Evolutionary conservation across 2,797 vertebrate species (phyloP).

Genomic region (Pelodytes ibericus): DNA sequence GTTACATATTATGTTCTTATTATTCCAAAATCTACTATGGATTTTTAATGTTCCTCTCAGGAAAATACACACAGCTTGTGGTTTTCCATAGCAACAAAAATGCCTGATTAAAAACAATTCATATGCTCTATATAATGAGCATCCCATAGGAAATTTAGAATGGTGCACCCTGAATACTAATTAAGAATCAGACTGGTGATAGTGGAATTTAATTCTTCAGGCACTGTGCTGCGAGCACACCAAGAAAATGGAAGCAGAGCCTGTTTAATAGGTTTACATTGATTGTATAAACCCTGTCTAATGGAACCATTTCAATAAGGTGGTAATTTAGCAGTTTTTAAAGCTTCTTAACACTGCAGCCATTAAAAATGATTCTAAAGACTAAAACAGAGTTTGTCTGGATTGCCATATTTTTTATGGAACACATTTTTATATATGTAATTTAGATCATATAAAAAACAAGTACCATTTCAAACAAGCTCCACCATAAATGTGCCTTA

Average conservation of each 20-base stretch:
- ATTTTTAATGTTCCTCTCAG: conserved; percentile 61
- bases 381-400: too few species aligned
- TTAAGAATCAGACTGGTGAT: conserved; percentile 65
- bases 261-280: conserved; percentile 21
- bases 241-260: conserved; percentile 6
- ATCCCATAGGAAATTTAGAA: conserved; percentile 70
- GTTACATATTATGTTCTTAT: conserved; percentile 28
- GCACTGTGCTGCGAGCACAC: not conserved
- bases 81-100: conserved; percentile 69
- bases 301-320: not conserved
- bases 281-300: conserved; percentile 5
- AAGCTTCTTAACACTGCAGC: not conserved
- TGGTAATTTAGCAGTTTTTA: not conserved
- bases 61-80: conserved; percentile 61
- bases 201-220: conserved; percentile 57
- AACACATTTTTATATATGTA: too few species aligned
- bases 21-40: conserved; percentile 48
- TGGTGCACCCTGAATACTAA: conserved; percentile 64
- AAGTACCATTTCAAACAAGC: too few species aligned
- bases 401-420: too few species aligned
- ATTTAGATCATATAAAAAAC: too few species aligned
- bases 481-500: too few species aligned
- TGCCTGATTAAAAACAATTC: conserved; percentile 69
- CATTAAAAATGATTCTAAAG: too few species aligned
- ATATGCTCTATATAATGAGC: conserved; percentile 68